Conservation (phyloP, 2,888 invertebrate genomes). For the Drosophila borborema region DNA sequence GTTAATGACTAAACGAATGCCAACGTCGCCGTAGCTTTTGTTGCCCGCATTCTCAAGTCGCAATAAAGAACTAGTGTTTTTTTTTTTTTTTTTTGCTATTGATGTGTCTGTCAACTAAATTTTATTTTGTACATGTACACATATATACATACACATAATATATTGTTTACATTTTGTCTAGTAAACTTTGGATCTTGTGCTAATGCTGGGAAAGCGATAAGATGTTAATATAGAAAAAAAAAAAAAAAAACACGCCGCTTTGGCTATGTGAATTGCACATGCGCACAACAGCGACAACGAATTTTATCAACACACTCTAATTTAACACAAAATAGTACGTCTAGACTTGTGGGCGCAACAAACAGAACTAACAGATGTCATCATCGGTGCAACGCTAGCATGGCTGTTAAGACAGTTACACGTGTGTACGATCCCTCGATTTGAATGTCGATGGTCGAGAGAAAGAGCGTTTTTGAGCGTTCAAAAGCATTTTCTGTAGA, state of each 20-base stretch:
- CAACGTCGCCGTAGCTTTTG: neutral
- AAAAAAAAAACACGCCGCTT: slow-evolving; percentile 40
- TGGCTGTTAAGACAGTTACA: slow-evolving; percentile 46
- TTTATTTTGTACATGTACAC: slow-evolving; percentile 11
- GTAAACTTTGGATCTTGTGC: slow-evolving; percentile 47
- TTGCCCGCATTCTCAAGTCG: slow-evolving; percentile 61
- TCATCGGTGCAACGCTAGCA: neutral
- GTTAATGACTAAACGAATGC: slow-evolving; percentile 62
- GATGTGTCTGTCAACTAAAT: slow-evolving; percentile 24
- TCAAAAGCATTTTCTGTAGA: no score
- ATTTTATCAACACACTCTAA: slow-evolving; percentile 69
- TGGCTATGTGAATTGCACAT: slow-evolving; percentile 48
- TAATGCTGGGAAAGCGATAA: slow-evolving; percentile 52
- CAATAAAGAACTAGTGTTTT: slow-evolving; percentile 49
- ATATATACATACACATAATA: slow-evolving; percentile 16
- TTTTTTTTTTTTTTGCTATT: slow-evolving; percentile 3
- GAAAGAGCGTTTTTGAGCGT: neutral
- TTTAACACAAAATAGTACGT: slow-evolving; percentile 54
- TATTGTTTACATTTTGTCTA: slow-evolving; percentile 71
- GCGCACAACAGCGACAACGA: slow-evolving; percentile 38
- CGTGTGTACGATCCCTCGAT: slow-evolving; percentile 55
- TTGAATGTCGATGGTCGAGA: slow-evolving; percentile 1
- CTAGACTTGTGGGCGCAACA: slow-evolving; percentile 71
- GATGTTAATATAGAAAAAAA: slow-evolving; percentile 13
- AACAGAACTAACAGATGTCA: slow-evolving; percentile 53